Evolutionary conservation across 2,113 vertebrate genomes (phyloP), one percentile per base, ranked within the genome.

Genomic region (Pelobates fuscus): DNA sequence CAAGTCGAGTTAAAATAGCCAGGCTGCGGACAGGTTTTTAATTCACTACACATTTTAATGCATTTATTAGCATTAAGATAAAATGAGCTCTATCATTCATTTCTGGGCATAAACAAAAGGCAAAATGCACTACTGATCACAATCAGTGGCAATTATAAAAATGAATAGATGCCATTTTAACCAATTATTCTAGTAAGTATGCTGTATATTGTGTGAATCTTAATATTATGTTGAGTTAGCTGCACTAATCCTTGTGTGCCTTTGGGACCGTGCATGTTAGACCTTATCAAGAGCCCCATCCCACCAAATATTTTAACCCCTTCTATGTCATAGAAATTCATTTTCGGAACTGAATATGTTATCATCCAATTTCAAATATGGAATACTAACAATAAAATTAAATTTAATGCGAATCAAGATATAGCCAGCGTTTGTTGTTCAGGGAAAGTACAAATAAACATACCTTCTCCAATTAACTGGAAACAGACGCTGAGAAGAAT

Each of bases 391-490:
- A 76, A 59, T 58, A 60, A 58, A 67, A 81, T 87, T 87, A 81
- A 21, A 58, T 74, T 58, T 66, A 59, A 61, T 49, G 54, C 71
- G 57, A 20, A 80, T 24, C 71, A 58, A 65, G 60, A 60, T 67
- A 29, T 30, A 25, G 58, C 37, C 26, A 60, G 25, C 25, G 32
- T 76, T 67, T 76, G 63, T 76, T 76, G 72, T 76, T 15, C 55
- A 49, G 64, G 21, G 3, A 71, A 84, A 78, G 29, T 75, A 84
- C 61, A 83, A 80, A 82, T 72, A 64, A 82, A 79, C 55, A 55
- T 79, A 82, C 26, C 60, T 79, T 78, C 15, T 82, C 67, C 46
- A 82, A 87, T 79, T 77, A 83, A 80, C 71, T 68, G 79, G 78
- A 76, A 81, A 81, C 24, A 82, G n/a, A 86, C 43, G 82, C 81